Percentiles rank a stretch among this genome's conserved stretches.
Evolutionary conservation across 2,888 invertebrate genomes (phyloP).

Genomic region (Ephialtes manifestator): DNA sequence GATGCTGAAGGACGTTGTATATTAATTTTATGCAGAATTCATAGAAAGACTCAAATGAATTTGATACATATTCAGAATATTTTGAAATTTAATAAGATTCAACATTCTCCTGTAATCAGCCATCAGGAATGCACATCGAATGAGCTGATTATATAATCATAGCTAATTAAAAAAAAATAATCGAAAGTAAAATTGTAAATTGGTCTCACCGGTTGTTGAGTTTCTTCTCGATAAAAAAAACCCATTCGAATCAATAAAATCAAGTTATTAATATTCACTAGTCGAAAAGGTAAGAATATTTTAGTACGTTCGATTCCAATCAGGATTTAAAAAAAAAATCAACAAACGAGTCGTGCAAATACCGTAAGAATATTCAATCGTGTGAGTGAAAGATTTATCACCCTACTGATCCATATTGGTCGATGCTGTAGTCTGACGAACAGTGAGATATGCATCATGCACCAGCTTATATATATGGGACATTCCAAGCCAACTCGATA

Average conservation of each 20-base stretch:
- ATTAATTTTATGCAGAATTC: too few relatives aligned
- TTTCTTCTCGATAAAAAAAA: not conserved
- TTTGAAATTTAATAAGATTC: not conserved
- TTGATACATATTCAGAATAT: too few relatives aligned
- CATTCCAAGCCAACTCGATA: too few relatives aligned
- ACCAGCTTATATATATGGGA: conserved; percentile 24
- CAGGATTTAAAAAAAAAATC: not conserved
- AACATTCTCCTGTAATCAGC: not conserved
- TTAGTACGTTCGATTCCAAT: not conserved
- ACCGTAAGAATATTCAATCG: not conserved
- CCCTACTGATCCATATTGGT: not conserved
- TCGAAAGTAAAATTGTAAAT: not conserved
- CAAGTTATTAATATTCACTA: not conserved
- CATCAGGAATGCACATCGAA: too few relatives aligned
- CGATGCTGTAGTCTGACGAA: conserved; percentile 26
- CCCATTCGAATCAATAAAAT: not conserved
- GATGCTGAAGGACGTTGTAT: too few relatives aligned
- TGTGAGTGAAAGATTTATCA: conserved; percentile 10
- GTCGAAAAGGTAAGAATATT: not conserved
- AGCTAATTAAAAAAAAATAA: not conserved
- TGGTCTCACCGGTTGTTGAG: not conserved
- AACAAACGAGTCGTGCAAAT: not conserved
- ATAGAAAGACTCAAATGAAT: too few relatives aligned
- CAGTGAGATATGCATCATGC: conserved; percentile 2
- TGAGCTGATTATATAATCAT: too few relatives aligned